Percentiles rank a stretch among this genome's conserved stretches.
Conservation (phyloP, 1,140 invertebrate genomes). For the Berghia stephanieae region DNA sequence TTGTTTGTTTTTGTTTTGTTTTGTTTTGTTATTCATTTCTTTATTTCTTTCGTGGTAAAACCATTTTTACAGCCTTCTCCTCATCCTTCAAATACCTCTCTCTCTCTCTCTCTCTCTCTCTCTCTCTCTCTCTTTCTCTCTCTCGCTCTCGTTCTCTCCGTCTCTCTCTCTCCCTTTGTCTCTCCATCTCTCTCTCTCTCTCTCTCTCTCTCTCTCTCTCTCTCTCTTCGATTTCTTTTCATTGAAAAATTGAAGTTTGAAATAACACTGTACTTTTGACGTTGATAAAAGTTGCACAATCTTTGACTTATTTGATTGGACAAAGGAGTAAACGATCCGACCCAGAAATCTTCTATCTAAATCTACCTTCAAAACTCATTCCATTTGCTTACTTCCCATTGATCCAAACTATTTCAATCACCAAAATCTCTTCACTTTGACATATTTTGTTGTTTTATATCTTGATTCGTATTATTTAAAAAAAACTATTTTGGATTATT, state of each 20-base stretch:
- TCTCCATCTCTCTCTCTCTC: too few relatives aligned
- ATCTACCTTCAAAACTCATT: neutral
- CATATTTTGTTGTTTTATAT: neutral
- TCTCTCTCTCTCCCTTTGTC: too few relatives aligned
- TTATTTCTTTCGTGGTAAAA: neutral
- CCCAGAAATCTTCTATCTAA: neutral
- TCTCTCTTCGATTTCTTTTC: neutral
- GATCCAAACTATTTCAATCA: neutral
- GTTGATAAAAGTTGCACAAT: too few relatives aligned
- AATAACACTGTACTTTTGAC: too few relatives aligned
- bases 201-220: too few relatives aligned
- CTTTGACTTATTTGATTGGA: neutral
- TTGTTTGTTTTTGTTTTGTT: neutral
- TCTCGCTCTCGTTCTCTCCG: too few relatives aligned
- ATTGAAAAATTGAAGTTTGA: neutral
- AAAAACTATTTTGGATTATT: neutral
- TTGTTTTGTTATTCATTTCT: neutral
- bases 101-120: constrained; percentile 25
- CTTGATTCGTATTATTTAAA: neutral
- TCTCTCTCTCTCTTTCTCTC: constrained; percentile 34
- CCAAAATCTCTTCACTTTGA: neutral
- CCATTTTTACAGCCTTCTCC: neutral
- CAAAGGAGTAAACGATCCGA: neutral
- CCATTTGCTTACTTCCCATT: neutral
- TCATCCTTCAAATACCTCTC: too few relatives aligned